Percentiles rank a stretch among this genome's conserved stretches.
phyloP scores from a whole-genome alignment of 2,797 vertebrate species.

The Acipenser oxyrinchus region DNA sequence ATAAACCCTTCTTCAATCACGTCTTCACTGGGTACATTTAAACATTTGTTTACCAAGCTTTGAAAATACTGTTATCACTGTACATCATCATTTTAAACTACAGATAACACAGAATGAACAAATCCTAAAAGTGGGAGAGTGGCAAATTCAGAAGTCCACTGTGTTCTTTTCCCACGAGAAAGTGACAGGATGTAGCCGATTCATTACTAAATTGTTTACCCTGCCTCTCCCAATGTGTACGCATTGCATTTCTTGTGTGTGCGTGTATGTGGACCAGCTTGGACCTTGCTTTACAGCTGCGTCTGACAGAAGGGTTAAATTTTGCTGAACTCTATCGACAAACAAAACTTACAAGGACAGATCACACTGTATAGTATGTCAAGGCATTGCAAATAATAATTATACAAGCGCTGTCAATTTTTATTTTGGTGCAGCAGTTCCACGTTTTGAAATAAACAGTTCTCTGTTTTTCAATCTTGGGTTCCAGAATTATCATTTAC shows the following conservation, averaged over 20 bases:
- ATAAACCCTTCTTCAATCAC: not conserved
- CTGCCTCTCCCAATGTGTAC: conserved; percentile 29
- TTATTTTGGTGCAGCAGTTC: too few species aligned
- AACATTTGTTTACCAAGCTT: conserved; percentile 5
- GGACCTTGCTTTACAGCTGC: too few species aligned
- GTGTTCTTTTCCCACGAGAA: conserved; percentile 22
- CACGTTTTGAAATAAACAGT: too few species aligned
- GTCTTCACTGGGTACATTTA: not conserved
- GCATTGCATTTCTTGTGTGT: conserved; percentile 13
- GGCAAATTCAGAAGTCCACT: conserved; percentile 8
- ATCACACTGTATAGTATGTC: too few species aligned
- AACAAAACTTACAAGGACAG: too few species aligned
- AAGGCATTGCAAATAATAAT: too few species aligned
- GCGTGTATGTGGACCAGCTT: too few species aligned
- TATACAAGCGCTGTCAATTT: too few species aligned
- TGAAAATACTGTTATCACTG: conserved; percentile 12
- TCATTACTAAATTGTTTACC: conserved; percentile 24
- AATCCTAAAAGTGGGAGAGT: not conserved
- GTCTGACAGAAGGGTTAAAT: too few species aligned
- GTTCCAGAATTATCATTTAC: too few species aligned
- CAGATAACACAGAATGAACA: not conserved
- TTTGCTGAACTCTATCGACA: too few species aligned
- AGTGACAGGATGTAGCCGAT: conserved; percentile 10
- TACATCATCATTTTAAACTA: conserved; percentile 14
- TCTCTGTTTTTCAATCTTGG: too few species aligned